Percentiles rank a stretch among this genome's conserved stretches.
These are phyloP conservation scores for Nothobranchius furzeri DNA, from an alignment of 2,113 vertebrate genomes.

Conservation along the genomic window DNA sequence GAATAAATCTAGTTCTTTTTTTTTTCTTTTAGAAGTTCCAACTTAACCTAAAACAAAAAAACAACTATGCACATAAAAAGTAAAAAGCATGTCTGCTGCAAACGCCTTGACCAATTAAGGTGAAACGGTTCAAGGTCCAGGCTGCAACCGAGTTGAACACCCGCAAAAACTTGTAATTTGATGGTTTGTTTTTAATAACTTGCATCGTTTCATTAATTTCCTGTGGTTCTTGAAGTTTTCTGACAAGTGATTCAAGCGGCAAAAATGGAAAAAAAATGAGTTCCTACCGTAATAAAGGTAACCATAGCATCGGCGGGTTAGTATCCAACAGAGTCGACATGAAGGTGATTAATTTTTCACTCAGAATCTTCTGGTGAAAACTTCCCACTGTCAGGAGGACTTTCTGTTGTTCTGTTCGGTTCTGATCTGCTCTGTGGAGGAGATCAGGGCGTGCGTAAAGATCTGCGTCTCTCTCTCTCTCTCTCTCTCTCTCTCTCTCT, in stretches of 20 bases:
- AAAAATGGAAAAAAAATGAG: neutral
- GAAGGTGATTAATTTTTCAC: constrained; percentile 88
- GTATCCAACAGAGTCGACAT: constrained; percentile 95
- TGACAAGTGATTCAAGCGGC: neutral
- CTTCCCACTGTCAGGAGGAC: constrained; percentile 77
- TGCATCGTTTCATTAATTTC: neutral
- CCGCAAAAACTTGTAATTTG: too few relatives aligned
- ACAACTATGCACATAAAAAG: too few relatives aligned
- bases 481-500: constrained; percentile 61
- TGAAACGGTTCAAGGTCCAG: too few relatives aligned
- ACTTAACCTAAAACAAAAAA: neutral
- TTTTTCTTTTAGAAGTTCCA: constrained; percentile 14
- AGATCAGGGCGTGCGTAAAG: constrained; percentile 73
- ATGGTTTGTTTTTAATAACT: too few relatives aligned
- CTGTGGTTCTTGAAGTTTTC: too few relatives aligned
- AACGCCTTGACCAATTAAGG: too few relatives aligned
- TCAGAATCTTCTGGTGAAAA: constrained; percentile 82
- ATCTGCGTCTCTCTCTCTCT: constrained; percentile 27
- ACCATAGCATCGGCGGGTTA: constrained; percentile 97
- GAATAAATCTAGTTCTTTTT: constrained; percentile 6
- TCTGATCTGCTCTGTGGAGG: constrained; percentile 60
- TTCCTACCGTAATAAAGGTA: constrained; percentile 96
- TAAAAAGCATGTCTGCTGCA: too few relatives aligned
- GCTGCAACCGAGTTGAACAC: too few relatives aligned
- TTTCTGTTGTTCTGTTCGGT: constrained; percentile 20